Evolutionary conservation across 2,888 invertebrate species (phyloP), one percentile per base, ranked within the genome.

Genomic region (Idaea aversata): DNA sequence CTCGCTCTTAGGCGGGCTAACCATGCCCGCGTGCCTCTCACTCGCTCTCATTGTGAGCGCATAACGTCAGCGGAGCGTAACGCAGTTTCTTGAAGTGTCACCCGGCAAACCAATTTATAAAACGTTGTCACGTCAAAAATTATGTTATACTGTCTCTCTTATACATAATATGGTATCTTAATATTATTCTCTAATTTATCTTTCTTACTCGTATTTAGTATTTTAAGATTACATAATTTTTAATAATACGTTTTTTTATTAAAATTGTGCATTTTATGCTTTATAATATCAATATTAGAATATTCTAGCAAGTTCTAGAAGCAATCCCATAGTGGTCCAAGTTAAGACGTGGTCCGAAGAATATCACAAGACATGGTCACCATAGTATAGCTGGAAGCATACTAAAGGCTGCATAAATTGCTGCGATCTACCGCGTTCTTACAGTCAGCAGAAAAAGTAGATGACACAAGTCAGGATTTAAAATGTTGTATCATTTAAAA

Each of bases 251-350:
- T 69, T 65, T 62, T 62, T 61, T 34, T 59, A 10, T 7, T 60
- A 67, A 65, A 68, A 59, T 66, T 64, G 81, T 81, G 80, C 79
- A 82, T 83, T 78, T 67, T 62, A 83, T 79, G 80, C 80, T 64
- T 72, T 65, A 66, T 66, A 25, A 65, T 47, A 47, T 13, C 47
- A 47, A 10, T 47, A 38, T 35, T 65, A 67, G 64, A 59, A 64
- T 61, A 64, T 70, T 65, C 62, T 69, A 64, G 69, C 68, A 38
- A 75, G 66, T 73, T 69, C 73, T 76, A 75, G 69, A 64, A 74
- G 73, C 65, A 63, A 59, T 62, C 47, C 61, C 65, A 68, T 65
- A 72, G 73, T 81, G 79, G 82, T 82, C 81, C 80, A 69, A 72
- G 71, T 67, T 70, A 72, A 76, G 69, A 74, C 72, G 72, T 74